A percentile compares a stretch with the other conserved stretches of the same genome.
These are phyloP conservation scores for Hemitrygon akajei DNA, from an alignment of 2,797 vertebrate species.

Conservation along the genomic window DNA sequence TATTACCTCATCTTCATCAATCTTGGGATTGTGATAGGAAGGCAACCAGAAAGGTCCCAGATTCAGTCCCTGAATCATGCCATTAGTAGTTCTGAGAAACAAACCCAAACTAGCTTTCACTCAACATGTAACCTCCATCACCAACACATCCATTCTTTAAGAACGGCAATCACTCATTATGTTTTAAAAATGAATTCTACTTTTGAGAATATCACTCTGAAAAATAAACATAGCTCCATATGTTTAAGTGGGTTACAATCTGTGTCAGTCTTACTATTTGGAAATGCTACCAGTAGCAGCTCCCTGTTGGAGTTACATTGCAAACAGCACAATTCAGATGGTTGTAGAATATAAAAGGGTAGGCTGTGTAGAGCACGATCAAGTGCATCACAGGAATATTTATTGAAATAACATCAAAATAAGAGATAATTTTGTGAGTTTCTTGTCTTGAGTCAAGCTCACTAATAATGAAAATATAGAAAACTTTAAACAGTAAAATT, in stretches of 20 bases:
- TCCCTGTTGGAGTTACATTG: not conserved
- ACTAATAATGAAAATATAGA: not conserved
- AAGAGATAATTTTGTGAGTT: not conserved
- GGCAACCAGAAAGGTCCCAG: not conserved
- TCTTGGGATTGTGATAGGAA: not conserved
- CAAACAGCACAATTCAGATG: not conserved
- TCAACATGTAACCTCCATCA: too few relatives aligned
- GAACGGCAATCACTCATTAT: not conserved
- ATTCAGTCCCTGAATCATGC: not conserved
- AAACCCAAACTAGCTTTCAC: not conserved
- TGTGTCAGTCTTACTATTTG: conserved; percentile 6
- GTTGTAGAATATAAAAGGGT: not conserved
- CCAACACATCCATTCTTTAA: not conserved
- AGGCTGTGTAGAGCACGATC: not conserved
- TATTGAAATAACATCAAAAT: not conserved
- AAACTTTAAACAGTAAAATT: not conserved
- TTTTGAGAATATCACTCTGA: conserved; percentile 16
- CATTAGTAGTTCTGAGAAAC: not conserved
- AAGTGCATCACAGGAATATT: not conserved
- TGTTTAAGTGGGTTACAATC: conserved; percentile 29
- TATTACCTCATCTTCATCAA: too few relatives aligned
- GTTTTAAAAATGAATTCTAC: not conserved
- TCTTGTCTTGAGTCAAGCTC: not conserved
- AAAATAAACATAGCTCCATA: conserved; percentile 35
- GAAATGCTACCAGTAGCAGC: conserved; percentile 11